A percentile compares a stretch with the other conserved stretches of the same genome.
phyloP scores from a whole-genome alignment of 2,797 vertebrate species.

The Furcifer pardalis region DNA sequence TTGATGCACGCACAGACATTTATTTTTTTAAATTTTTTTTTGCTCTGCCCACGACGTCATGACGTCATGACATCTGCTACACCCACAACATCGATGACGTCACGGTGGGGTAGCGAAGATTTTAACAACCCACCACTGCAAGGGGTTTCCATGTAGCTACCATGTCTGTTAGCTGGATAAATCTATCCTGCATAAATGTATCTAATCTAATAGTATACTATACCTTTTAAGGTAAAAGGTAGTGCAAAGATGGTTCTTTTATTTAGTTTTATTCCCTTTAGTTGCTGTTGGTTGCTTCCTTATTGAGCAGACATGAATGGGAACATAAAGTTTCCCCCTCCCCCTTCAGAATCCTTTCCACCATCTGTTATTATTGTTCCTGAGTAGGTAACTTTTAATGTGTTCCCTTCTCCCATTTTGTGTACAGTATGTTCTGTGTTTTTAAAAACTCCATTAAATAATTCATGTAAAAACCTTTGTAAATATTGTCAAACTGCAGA shows the following conservation, averaged over 20 bases:
- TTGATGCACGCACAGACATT: no score
- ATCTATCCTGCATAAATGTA: background rate
- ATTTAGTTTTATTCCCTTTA: slow-evolving; percentile 52
- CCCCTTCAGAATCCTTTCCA: slow-evolving; percentile 57
- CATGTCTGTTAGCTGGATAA: background rate
- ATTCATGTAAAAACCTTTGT: slow-evolving; percentile 85
- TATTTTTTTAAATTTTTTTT: no score
- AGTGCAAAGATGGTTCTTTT: slow-evolving; percentile 50
- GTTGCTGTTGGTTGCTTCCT: slow-evolving; percentile 42
- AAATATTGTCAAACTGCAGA: slow-evolving; percentile 84
- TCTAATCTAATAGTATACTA: no score
- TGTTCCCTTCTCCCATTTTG: slow-evolving; percentile 70
- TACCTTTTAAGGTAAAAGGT: no score
- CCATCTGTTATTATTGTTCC: slow-evolving; percentile 72
- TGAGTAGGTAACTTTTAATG: slow-evolving; percentile 64
- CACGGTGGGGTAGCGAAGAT: no score
- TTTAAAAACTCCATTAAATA: slow-evolving; percentile 84
- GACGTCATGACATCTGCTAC: background rate
- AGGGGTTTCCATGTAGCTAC: background rate
- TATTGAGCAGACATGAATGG: slow-evolving; percentile 65
- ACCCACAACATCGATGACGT: no score
- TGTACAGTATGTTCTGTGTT: slow-evolving; percentile 78
- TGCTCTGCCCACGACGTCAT: no score
- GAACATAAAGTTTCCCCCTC: slow-evolving; percentile 45
- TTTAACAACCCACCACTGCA: no score